A percentile compares a stretch with the other conserved stretches of the same genome.
Evolutionary conservation across 2,113 vertebrate genomes (phyloP).

Genomic region (Ciconia maguari): DNA sequence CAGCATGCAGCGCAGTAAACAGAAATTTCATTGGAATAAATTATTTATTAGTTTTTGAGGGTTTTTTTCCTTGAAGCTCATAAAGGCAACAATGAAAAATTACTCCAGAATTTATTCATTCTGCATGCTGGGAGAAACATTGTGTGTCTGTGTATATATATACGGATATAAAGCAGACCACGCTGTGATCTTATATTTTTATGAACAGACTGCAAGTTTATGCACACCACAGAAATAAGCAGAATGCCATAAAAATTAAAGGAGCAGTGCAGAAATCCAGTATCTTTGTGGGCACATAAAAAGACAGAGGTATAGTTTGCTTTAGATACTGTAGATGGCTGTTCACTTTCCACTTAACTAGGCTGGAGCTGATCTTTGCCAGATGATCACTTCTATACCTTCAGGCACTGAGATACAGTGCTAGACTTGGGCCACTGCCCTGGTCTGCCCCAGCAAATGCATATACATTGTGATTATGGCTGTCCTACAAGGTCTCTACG

Average conservation of each 20-base stretch:
- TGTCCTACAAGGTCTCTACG: not conserved
- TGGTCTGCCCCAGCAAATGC: not conserved
- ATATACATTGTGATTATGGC: not conserved
- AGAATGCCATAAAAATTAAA: conserved; percentile 3
- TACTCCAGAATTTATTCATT: not conserved
- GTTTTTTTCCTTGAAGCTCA: not conserved
- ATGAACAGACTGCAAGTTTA: not conserved
- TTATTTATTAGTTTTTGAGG: not conserved
- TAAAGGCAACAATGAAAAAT: conserved; percentile 40
- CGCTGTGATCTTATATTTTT: not conserved
- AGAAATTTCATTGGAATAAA: not conserved
- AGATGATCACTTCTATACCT: not conserved
- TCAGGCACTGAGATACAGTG: not conserved
- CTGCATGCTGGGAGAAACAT: not conserved
- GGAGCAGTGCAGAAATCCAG: not conserved
- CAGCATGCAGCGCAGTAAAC: not conserved
- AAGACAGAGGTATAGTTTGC: not conserved
- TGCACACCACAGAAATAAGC: not conserved
- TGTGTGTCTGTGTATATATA: not conserved
- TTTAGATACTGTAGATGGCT: not conserved
- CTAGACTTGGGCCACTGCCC: not conserved
- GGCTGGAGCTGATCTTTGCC: not conserved
- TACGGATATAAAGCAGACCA: conserved; percentile 21
- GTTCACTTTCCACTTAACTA: not conserved
- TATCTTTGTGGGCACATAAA: not conserved